phyloP scores from a whole-genome alignment of 2,113 vertebrate species.

The Dromiciops gliroides region DNA sequence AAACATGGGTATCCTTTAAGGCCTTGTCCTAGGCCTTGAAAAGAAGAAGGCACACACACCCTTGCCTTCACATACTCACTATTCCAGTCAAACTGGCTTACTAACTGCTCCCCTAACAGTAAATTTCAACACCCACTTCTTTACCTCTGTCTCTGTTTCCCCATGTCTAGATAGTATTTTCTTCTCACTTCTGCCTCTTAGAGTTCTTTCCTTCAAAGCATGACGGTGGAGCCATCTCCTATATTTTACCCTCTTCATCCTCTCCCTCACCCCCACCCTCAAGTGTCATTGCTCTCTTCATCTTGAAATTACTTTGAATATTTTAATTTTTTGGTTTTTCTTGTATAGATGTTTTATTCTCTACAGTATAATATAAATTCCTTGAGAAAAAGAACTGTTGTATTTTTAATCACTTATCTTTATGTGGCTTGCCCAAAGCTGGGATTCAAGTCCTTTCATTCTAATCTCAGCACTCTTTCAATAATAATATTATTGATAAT shows the following conservation, averaged over 20 bases:
- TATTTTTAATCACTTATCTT: neutral
- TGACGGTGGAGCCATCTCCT: neutral
- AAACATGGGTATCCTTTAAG: neutral
- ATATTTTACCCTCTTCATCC: neutral
- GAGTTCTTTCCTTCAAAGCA: neutral
- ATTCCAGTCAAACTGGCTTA: neutral
- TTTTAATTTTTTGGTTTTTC: neutral
- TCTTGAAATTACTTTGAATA: neutral
- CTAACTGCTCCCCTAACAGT: neutral
- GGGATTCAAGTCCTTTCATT: neutral
- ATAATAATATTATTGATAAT: neutral
- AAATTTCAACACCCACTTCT: neutral
- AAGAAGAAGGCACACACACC: neutral
- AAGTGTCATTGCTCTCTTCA: neutral
- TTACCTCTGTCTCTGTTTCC: neutral
- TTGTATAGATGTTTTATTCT: neutral
- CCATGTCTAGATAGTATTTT: neutral
- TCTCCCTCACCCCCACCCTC: neutral
- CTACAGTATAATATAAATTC: neutral
- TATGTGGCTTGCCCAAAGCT: neutral
- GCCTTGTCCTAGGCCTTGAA: neutral
- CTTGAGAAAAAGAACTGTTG: neutral
- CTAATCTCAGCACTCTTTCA: neutral
- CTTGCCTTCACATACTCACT: neutral
- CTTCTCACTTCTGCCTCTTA: neutral